These are phyloP conservation scores for Troglohyphantes excavatus DNA, from an alignment of 2,888 invertebrate genomes.

Conservation along the genomic window DNA sequence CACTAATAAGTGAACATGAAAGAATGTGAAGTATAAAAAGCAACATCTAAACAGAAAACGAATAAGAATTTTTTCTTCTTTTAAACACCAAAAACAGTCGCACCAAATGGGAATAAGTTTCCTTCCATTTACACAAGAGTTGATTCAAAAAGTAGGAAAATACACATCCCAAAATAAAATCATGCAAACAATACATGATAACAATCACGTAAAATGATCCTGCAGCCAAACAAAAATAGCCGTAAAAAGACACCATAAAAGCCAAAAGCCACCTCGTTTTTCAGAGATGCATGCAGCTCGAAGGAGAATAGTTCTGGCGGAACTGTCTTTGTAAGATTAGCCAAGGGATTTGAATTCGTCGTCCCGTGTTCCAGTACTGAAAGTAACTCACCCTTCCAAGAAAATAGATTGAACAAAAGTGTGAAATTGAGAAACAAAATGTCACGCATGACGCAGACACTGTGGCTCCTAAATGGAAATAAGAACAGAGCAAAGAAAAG, in stretches of 20 bases:
- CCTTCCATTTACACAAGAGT: too few relatives aligned
- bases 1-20: too few relatives aligned
- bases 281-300: background rate
- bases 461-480: background rate
- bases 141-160: background rate
- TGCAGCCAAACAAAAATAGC: background rate
- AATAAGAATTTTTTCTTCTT: too few relatives aligned
- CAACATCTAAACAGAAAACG: too few relatives aligned
- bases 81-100: too few relatives aligned
- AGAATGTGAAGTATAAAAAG: too few relatives aligned
- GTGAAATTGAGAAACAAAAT: slow-evolving; percentile 8
- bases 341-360: slow-evolving; percentile 30
- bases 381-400: background rate
- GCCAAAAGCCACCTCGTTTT: background rate
- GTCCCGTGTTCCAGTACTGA: background rate
- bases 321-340: slow-evolving; percentile 30
- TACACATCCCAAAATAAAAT: slow-evolving; percentile 9
- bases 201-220: background rate
- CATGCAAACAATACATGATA: background rate
- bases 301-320: background rate
- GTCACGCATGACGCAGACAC: background rate
- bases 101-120: too few relatives aligned
- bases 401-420: background rate
- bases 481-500: too few relatives aligned
- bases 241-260: background rate